These are phyloP conservation scores for Malurus melanocephalus DNA, from an alignment of 2,113 vertebrate genomes.

Conservation along the genomic window DNA sequence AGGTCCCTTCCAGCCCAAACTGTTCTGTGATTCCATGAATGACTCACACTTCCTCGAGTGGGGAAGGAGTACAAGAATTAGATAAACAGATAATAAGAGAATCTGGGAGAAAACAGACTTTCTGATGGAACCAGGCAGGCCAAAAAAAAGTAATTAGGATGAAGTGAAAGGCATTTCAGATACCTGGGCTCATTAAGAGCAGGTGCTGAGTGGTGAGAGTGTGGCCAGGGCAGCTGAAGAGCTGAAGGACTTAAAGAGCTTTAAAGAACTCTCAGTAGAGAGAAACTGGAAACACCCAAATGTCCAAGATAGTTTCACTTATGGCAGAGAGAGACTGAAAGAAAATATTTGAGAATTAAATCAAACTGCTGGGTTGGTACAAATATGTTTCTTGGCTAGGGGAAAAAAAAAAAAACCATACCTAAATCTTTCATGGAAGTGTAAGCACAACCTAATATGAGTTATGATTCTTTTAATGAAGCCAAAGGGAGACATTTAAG, in stretches of 20 bases:
- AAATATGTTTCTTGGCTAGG: background rate
- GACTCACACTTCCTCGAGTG: background rate
- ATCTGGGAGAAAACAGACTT: background rate
- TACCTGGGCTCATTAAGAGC: background rate
- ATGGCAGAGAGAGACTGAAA: background rate
- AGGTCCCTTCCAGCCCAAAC: background rate
- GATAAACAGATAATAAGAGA: background rate
- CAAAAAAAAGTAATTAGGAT: background rate
- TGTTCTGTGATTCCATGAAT: background rate
- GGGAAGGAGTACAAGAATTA: background rate
- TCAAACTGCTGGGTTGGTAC: background rate
- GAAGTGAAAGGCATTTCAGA: background rate
- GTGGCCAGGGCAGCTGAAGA: background rate
- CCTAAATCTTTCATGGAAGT: background rate
- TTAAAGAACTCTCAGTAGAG: background rate
- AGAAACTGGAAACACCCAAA: background rate
- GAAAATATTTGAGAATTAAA: background rate
- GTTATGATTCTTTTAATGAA: background rate
- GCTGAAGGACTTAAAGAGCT: background rate
- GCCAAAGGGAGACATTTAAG: background rate
- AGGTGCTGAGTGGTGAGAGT: background rate
- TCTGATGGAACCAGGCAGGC: background rate
- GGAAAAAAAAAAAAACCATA: background rate
- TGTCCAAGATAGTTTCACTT: background rate
- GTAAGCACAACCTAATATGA: background rate